phyloP scores from a whole-genome alignment of 2,797 vertebrate species.

The Crocodylus rhombifer region DNA sequence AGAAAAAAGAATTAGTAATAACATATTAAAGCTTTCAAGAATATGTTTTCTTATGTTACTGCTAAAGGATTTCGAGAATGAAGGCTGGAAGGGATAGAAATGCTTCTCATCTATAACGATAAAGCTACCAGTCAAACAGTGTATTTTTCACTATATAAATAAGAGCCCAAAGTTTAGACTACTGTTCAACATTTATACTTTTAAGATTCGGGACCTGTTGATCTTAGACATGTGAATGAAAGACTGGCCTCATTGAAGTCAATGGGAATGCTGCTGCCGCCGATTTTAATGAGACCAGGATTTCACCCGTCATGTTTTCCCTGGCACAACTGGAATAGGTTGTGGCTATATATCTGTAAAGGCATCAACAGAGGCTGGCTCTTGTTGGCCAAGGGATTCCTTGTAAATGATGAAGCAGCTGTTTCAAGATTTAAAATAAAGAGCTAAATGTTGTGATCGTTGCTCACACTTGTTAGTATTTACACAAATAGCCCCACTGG shows the following conservation, averaged over 20 bases:
- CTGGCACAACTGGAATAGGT: not conserved
- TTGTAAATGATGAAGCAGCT: not conserved
- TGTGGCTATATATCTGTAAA: not conserved
- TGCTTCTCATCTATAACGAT: not conserved
- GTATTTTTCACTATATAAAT: not conserved
- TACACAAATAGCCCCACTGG: not conserved
- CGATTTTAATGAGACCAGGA: not conserved
- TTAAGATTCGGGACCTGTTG: fast-evolving
- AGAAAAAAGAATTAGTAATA: not conserved
- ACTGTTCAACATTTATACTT: not conserved
- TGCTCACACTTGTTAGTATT: fast-evolving
- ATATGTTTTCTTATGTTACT: not conserved
- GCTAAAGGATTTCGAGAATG: not conserved
- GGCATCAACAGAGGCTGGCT: not conserved
- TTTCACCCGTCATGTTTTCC: not conserved
- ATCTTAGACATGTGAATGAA: not conserved
- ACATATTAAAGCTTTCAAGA: not conserved
- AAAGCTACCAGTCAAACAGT: not conserved
- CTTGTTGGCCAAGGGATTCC: not conserved
- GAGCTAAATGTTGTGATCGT: not conserved
- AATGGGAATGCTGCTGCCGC: not conserved
- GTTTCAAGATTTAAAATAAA: not conserved
- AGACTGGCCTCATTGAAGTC: not conserved
- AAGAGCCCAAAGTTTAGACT: not conserved
- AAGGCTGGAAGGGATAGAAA: not conserved